Percentiles rank a stretch among this genome's conserved stretches.
Evolutionary conservation across 2,113 vertebrate species (phyloP).

Genomic region (Callorhinus ursinus): DNA sequence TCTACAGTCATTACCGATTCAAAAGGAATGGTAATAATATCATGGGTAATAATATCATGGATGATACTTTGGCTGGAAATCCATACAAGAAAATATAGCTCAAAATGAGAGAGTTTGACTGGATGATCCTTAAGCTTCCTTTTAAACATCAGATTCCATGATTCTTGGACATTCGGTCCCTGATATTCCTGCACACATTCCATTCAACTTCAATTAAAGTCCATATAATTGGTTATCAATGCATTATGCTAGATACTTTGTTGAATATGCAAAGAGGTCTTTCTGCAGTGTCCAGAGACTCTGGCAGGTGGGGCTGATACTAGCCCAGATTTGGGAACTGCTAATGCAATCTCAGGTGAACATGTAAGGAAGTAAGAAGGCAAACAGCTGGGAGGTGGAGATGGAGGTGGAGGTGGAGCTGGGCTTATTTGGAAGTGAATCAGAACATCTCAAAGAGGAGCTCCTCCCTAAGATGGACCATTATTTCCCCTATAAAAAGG

Average conservation of each 20-base stretch:
- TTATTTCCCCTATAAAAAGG: constrained; percentile 82
- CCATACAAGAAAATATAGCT: not conserved
- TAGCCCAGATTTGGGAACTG: constrained; percentile 61
- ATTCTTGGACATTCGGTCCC: not conserved
- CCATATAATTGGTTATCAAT: not conserved
- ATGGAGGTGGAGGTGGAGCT: constrained; percentile 71
- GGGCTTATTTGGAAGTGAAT: constrained; percentile 82
- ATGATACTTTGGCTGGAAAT: not conserved
- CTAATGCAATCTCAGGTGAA: constrained; percentile 64
- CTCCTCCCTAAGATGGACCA: constrained; percentile 71
- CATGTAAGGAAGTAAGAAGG: constrained; percentile 57
- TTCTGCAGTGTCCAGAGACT: not conserved
- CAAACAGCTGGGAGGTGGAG: constrained; percentile 77
- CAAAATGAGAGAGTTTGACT: not conserved
- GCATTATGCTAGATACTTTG: not conserved
- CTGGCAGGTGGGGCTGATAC: constrained; percentile 61
- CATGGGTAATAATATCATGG: not conserved
- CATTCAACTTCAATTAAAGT: not conserved
- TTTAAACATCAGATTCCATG: constrained; percentile 32
- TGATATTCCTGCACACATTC: not conserved
- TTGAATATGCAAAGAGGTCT: not conserved
- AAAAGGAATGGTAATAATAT: not conserved
- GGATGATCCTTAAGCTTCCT: not conserved
- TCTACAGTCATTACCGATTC: not conserved
- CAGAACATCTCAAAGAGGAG: constrained; percentile 76